Conservation (phyloP, 2,113 vertebrate species). For the Mus spicilegus region DNA sequence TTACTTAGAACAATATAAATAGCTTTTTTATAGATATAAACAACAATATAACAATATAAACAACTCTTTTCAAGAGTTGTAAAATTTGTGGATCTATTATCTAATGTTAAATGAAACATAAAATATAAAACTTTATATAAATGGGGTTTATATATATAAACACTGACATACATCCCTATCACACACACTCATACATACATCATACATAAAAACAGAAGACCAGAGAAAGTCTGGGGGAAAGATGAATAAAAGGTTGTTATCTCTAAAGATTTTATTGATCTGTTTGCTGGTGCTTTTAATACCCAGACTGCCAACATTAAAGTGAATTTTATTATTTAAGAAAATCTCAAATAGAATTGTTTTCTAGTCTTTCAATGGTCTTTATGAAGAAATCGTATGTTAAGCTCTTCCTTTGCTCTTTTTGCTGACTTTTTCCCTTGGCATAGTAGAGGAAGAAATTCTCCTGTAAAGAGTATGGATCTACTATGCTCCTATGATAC, state of each 20-base stretch:
- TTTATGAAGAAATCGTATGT: background rate
- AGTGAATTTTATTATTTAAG: background rate
- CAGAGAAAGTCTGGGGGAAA: background rate
- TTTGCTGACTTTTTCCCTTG: background rate
- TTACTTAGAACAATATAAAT: background rate
- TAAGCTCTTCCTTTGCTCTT: background rate
- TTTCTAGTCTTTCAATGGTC: background rate
- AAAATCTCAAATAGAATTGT: background rate
- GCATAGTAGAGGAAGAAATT: background rate
- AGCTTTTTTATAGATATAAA: too few species aligned
- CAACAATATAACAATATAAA: too few species aligned
- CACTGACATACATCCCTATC: background rate
- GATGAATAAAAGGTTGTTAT: background rate
- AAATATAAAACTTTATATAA: background rate
- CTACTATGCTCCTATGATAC: background rate
- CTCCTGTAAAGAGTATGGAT: background rate
- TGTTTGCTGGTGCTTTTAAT: background rate
- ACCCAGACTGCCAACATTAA: background rate
- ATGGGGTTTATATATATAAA: background rate
- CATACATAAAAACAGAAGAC: background rate
- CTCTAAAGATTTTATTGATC: background rate
- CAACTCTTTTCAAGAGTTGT: background rate
- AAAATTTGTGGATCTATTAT: background rate
- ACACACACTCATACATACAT: accelerated
- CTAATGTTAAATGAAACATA: background rate